Percentiles rank a stretch among this genome's conserved stretches.
These are phyloP conservation scores for Acromyrmex charruanus DNA, from an alignment of 1,140 invertebrate species.

Conservation along the genomic window DNA sequence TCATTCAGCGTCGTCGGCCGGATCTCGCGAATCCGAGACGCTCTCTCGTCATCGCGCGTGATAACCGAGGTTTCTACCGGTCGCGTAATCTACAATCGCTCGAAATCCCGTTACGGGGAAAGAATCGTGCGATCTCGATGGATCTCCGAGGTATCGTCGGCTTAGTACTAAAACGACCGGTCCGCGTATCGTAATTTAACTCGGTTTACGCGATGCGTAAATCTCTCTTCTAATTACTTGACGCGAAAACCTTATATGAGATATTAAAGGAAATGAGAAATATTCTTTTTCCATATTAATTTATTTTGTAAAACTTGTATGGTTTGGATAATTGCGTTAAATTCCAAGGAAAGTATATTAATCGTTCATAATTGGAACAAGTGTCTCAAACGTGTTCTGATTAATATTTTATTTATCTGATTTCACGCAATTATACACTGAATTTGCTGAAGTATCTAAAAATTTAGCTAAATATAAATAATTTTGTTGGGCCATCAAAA, in stretches of 20 bases:
- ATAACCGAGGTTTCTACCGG: constrained; percentile 27
- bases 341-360: background rate
- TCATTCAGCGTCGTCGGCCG: constrained; percentile 48
- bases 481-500: no score
- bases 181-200: constrained; percentile 18
- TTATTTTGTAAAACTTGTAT: background rate
- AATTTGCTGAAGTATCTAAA: no score
- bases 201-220: background rate
- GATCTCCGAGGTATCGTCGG: constrained; percentile 10
- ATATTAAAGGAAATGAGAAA: background rate
- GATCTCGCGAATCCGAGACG: constrained; percentile 33
- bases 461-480: no score
- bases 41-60: constrained; percentile 45
- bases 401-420: background rate
- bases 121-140: constrained; percentile 54
- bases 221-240: background rate
- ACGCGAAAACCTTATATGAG: background rate
- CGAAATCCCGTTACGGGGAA: constrained; percentile 52
- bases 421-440: background rate
- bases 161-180: constrained; percentile 30
- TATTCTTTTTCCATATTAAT: background rate
- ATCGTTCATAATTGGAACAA: background rate
- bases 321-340: background rate
- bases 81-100: constrained; percentile 54
- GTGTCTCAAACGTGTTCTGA: background rate